Evolutionary conservation across 2,888 invertebrate genomes (phyloP).

Genomic region (Lepidochrysops patricia): DNA sequence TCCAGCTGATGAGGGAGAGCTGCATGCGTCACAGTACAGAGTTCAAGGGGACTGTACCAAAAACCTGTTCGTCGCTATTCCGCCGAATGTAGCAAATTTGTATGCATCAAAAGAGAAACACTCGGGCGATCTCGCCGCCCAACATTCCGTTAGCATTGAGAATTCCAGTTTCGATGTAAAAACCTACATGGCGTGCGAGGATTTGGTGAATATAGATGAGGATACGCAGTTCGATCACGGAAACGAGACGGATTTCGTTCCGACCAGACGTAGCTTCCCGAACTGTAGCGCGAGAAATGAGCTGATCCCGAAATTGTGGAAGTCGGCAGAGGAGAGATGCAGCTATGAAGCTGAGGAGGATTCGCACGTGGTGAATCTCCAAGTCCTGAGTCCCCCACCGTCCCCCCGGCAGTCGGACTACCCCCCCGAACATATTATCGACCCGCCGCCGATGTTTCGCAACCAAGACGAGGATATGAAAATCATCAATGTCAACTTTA

Average conservation of each 20-base stretch:
- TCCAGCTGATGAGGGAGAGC: constrained; percentile 56
- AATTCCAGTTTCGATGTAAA: constrained; percentile 74
- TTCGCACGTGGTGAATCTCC: constrained; percentile 35
- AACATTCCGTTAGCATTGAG: constrained; percentile 77
- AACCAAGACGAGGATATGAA: constrained; percentile 58
- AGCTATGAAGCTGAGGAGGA: constrained; percentile 34
- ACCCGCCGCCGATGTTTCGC: constrained; percentile 77
- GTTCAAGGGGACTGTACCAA: constrained; percentile 56
- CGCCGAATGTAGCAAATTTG: constrained; percentile 26
- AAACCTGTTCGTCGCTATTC: constrained; percentile 43
- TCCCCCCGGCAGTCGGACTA: constrained; percentile 47
- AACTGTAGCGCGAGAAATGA: constrained; percentile 71
- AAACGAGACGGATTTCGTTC: constrained; percentile 47
- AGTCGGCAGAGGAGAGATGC: constrained; percentile 58
- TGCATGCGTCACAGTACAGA: constrained; percentile 37
- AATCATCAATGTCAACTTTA: constrained; percentile 58
- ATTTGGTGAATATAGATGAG: constrained; percentile 78
- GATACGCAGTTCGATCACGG: constrained; percentile 68
- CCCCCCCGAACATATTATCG: constrained; percentile 53
- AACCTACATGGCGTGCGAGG: constrained; percentile 78
- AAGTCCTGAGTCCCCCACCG: constrained; percentile 58
- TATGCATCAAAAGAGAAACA: constrained; percentile 32
- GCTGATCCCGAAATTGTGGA: constrained; percentile 52
- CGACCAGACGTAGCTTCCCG: constrained; percentile 79
- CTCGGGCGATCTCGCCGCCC: constrained; percentile 39